These are phyloP conservation scores for Phengaris alcon DNA, from an alignment of 2,888 invertebrate species.

Conservation along the genomic window DNA sequence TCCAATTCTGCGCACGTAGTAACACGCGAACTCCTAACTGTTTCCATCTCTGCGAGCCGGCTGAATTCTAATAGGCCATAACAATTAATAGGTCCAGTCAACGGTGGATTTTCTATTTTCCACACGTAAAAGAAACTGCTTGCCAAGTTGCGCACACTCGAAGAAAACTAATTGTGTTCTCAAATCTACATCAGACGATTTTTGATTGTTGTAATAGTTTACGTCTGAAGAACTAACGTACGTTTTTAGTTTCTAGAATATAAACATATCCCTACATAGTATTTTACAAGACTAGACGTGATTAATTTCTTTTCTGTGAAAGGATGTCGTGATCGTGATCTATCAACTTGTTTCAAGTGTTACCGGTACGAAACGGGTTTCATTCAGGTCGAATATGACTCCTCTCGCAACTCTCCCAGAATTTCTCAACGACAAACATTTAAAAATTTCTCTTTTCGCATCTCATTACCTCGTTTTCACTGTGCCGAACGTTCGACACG, in stretches of 20 bases:
- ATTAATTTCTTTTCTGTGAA: constrained; percentile 46
- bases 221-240: neutral
- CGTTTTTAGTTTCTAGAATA: neutral
- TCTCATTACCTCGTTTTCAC: constrained; percentile 77
- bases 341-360: constrained; percentile 47
- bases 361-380: constrained; percentile 66
- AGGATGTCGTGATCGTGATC: constrained; percentile 45
- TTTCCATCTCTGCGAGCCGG: constrained; percentile 61
- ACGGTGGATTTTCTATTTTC: constrained; percentile 79
- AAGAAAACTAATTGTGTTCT: constrained; percentile 65
- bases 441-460: constrained; percentile 78
- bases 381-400: constrained; percentile 69
- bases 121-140: constrained; percentile 78
- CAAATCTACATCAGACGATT: neutral
- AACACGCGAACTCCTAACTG: constrained; percentile 73
- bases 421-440: constrained; percentile 74
- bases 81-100: constrained; percentile 77
- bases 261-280: constrained; percentile 24
- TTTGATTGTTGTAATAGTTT: neutral
- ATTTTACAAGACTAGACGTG: constrained; percentile 27
- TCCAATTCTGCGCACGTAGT: constrained; percentile 67
- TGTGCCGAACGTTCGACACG: constrained; percentile 60
- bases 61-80: constrained; percentile 72
- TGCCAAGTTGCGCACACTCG: constrained; percentile 59
- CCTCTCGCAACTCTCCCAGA: constrained; percentile 69